Percentiles rank a stretch among this genome's conserved stretches.
Evolutionary conservation across 2,888 invertebrate species (phyloP).

Genomic region (Eupithecia dodoneata): DNA sequence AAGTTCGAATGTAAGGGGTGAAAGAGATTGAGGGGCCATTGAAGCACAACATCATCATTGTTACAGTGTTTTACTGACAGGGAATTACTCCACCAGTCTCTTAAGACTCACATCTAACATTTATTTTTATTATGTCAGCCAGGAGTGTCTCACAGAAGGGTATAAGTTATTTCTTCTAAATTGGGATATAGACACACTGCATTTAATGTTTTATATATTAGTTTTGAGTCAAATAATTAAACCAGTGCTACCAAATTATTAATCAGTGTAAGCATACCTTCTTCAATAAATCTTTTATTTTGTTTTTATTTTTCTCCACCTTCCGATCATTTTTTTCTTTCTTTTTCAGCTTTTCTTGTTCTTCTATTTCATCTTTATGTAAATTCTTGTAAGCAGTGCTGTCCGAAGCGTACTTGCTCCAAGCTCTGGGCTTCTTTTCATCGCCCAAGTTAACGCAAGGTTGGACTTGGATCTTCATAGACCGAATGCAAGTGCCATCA

Average conservation of each 20-base stretch:
- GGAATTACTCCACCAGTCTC: too few relatives aligned
- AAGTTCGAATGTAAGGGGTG: too few relatives aligned
- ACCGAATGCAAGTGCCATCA: conserved; percentile 93
- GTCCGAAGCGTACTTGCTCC: conserved; percentile 96
- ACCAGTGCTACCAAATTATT: background rate
- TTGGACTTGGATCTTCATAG: conserved; percentile 92
- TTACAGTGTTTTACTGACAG: too few relatives aligned
- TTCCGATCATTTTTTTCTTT: conserved; percentile 63
- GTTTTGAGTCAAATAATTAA: background rate
- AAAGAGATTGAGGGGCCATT: too few relatives aligned
- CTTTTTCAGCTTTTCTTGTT: conserved; percentile 64
- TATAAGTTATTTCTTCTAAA: background rate
- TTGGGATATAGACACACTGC: background rate
- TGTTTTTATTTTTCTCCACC: conserved; percentile 74
- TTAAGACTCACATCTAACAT: too few relatives aligned
- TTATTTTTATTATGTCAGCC: too few relatives aligned
- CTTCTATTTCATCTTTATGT: conserved; percentile 69
- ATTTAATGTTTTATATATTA: background rate
- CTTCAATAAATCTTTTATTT: conserved; percentile 87
- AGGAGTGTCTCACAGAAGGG: background rate
- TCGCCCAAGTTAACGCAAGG: conserved; percentile 87
- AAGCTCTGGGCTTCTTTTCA: conserved; percentile 91
- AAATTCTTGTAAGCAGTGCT: conserved; percentile 86
- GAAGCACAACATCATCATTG: too few relatives aligned
- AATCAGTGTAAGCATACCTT: conserved; percentile 75